A percentile compares a stretch with the other conserved stretches of the same genome.
These are phyloP conservation scores for Troilus luridus DNA, from an alignment of 2,888 invertebrate genomes.

Conservation along the genomic window DNA sequence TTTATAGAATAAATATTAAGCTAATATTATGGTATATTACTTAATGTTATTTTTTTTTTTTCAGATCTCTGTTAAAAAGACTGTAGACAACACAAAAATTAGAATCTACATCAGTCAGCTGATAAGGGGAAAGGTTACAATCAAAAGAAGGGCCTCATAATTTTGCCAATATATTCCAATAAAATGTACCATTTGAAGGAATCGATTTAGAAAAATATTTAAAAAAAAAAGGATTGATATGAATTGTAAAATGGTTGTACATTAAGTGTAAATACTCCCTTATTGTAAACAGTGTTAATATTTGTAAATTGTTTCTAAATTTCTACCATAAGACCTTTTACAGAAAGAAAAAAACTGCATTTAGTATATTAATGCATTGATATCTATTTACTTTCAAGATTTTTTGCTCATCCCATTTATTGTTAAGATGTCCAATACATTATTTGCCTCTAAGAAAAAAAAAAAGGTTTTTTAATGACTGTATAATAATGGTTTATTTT, in stretches of 20 bases:
- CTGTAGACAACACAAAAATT: conserved; percentile 82
- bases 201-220: not conserved
- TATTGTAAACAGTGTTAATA: conserved; percentile 2
- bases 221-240: not conserved
- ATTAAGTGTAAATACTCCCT: conserved; percentile 26
- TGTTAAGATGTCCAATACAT: not conserved
- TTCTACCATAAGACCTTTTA: not conserved
- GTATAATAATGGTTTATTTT: too few relatives aligned
- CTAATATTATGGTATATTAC: not conserved
- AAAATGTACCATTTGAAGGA: not conserved
- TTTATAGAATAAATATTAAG: not conserved
- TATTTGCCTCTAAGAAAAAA: too few relatives aligned
- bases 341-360: not conserved
- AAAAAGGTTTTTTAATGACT: too few relatives aligned
- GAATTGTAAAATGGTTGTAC: not conserved
- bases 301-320: conserved; percentile 1
- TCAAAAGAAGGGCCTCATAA: conserved; percentile 87
- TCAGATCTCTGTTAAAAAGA: conserved; percentile 92
- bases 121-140: conserved; percentile 88
- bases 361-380: not conserved
- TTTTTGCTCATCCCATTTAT: not conserved
- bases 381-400: not conserved
- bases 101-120: conserved; percentile 88
- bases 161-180: not conserved
- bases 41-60: conserved; percentile 68